Base-by-base conservation (phyloP, 2,888 invertebrate genomes). In the Harpagoxenus sublaevis region DNA sequence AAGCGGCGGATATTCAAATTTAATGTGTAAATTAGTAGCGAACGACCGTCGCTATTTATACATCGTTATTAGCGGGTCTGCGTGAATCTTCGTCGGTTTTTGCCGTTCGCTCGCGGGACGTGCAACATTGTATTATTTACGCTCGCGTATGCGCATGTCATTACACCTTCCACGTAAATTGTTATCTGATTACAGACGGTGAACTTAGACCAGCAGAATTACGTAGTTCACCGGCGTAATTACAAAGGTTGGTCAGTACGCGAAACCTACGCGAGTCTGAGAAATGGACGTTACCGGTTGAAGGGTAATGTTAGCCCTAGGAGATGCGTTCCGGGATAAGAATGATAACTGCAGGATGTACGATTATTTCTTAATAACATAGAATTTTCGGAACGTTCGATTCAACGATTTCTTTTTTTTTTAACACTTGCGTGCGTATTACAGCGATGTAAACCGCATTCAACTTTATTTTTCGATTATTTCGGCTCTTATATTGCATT, bases 151-250 rank as follows among this genome's bases (percentile, higher is more conserved):
- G 39, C 66, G 51, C 28, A 66, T 65, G 42, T 66, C 77, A 77
- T 77, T 77, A 77, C 18, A 62, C 42, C 39, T 65, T 63, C 65
- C 75, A 63, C n/a, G 55, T 75, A 75, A 75, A 75, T 65, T 65
- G 75, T 75, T 65, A 75, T 65, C 48, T 65, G 75, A 75, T 65
- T 75, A 39, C 48, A 63, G 63, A 48, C 75, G n/a, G 45, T 48
- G 62, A 75, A 48, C 75, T 75, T 51, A 65, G 48, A 42, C 35
- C 75, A 35, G 74, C 12, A 15, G 23, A 75, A 75, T 75, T 65
- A 63, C 63, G 65, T 65, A 75, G 63, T 63, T 63, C 35, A 51
- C 35, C 23, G 8, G 48, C 48, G 65, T 75, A 75, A 75, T 75
- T 75, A 75, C 35, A 51, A 75, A 75, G 45, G 35, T 5, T 48